Base-by-base conservation (phyloP, 37 sponge, comb jelly and placozoan genomes). In the Amphimedon queenslandica region DNA sequence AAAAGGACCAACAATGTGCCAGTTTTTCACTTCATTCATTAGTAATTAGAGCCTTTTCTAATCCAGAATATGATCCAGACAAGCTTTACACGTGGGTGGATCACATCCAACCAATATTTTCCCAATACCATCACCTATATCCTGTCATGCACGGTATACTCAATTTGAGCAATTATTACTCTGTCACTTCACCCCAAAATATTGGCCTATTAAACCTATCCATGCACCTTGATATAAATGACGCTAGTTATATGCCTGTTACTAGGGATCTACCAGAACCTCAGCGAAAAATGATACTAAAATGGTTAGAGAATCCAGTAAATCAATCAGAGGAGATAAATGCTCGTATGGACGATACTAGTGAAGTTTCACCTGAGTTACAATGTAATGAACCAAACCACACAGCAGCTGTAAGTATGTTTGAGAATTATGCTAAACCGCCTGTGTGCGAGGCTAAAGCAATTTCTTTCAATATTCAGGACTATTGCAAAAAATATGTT, bases 161-260 rank as follows among this genome's bases (percentile, higher is more conserved):
- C 2, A 58, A 76, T 33, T 38, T 90, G 23, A 57, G 75, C 51
- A 42, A 72, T 36, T 90, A 77, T 64, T 25, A 24, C 0, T 63
- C 68, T 63, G 82, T 84, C 1, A 73, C 53, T 4, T 6, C 40
- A 33, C 36, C 58, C 0, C 57, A 81, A 1, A 77, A 82, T 71
- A 57, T 76, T 3, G 42, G 64, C 8, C 31, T 71, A 11, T 32
- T 84, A 5, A 73, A 71, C 55, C 20, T 21, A 40, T 0, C 61
- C 24, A 11, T 60, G 61, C n/a, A 29, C 82, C 36, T 37, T 72
- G 40, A 66, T 65, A 28, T 29, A 67, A 21, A 72, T 23, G 71
- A 79, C n/a, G 78, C 91, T 6, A 58, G 69, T 53, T 80, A 81
- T 72, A 90, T 90, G 91, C 91, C 91, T 32, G 70, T 64, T 3